Base-by-base conservation (phyloP, 2,888 invertebrate genomes). In the Melikaiella ostensackeni region DNA sequence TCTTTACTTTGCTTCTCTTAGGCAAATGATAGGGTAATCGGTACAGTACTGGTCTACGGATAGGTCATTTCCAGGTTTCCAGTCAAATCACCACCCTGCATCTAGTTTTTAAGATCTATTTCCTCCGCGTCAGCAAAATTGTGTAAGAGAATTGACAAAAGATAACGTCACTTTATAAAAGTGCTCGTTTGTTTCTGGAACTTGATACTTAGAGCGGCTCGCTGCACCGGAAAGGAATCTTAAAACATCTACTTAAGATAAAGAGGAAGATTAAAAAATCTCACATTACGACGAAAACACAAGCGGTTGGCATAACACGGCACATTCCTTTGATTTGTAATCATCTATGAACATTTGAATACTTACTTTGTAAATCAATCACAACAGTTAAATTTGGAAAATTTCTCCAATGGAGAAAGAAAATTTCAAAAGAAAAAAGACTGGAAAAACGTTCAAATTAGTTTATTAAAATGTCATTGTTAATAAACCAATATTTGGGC, bases 201-300 rank as follows among this genome's bases (percentile, higher is more conserved):
- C n/a, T 50, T 55, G 50, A 55, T 21, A 21, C 3, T 55, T 3
- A 50, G 50, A 3, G 21, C n/a, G 27, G 27, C 27, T 59, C 13
- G 59, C 27, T 59, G 13, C 27, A 59, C 59, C 59, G 59, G 59
- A 59, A 59, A 59, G 59, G 27, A 59, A 66, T 66, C 66, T 42
- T 19, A 46, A 66, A 66, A 66, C 66, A 66, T 66, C 42, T 46
- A 46, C 66, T 66, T 66, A 66, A 66, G 66, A 66, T 66, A 66
- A 66, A 66, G 42, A 24, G 38, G 16, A 13, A 24, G 66, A 66
- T 66, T 66, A 66, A 24, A 27, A 66, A 66, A 66, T 66, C 66
- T 66, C 42, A 24, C 16, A 42, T 66, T 66, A 66, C 66, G 27
- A 16, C 38, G 24, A 46, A 46, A 42, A 42, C 21, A 24, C 2